Evolutionary conservation across 2,113 vertebrate species (phyloP), one percentile per base, ranked within the genome.

Genomic region (Onychostoma macrolepis): DNA sequence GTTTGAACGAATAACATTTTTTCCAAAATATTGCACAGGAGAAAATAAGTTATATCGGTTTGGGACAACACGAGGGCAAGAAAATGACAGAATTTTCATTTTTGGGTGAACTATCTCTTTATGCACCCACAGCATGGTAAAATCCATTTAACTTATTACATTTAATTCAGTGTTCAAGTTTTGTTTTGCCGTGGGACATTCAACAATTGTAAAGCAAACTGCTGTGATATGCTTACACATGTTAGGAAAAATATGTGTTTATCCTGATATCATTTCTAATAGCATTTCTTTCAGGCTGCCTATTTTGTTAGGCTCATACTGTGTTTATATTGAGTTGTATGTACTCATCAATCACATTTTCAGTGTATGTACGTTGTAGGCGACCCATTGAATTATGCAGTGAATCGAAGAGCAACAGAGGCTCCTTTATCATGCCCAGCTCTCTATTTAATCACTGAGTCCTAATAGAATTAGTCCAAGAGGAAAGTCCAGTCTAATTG

Each of bases 381-480:
- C 21, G 4, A 83, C 50, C 28, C 41, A 81, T 71, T 83, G 28
- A 71, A 30, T 85, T 81, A 75, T 82, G 83, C 86, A 87, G 3
- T 30, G 21, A 50, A 36, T 45, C 33, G 21, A 61, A 50, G 33
- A 83, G 50, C 33, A 83, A 79, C 77, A 87, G 63, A 87, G 67
- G 24, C 84, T 63, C 45, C 85, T 87, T 88, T 90, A 89, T 90
- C 87, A 77, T 65, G 67, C 56, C 48, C 5, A 41, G 21, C 45
- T 87, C 38, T 24, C 65, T 82, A 67, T 87, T 84, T 88, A 87
- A 90, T 86, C 71, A 72, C 41, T 7, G 43, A 78, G 72, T 33
- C 56, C 63, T 86, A 89, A 87, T 91, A 84, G 41, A 90, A 89
- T 91, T 80, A 88, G n/a, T 80, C 76, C 65, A 75, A 36, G 53